Evolutionary conservation across 2,113 vertebrate species (phyloP).

Genomic region (Pedetes capensis): DNA sequence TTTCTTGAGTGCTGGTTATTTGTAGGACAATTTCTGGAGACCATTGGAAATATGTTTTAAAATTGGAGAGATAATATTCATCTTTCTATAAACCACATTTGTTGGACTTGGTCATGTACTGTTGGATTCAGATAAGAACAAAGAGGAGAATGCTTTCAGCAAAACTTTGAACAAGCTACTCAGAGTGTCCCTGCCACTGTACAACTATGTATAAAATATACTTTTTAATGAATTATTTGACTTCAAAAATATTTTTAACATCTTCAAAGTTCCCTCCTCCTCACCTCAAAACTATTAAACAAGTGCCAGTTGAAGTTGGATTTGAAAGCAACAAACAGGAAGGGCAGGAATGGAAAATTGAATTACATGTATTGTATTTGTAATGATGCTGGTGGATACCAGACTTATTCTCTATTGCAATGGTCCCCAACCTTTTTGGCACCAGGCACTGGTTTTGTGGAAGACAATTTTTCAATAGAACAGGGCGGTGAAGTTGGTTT

Average conservation of each 20-base stretch:
- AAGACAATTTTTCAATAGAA: too few species aligned
- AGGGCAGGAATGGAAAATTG: background rate
- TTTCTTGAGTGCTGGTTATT: background rate
- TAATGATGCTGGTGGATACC: background rate
- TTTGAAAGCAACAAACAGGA: background rate
- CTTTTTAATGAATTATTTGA: conserved; percentile 9
- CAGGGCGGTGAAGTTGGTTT: too few species aligned
- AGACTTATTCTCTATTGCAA: background rate
- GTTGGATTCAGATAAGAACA: conserved; percentile 23
- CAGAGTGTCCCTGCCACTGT: background rate
- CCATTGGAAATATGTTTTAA: background rate
- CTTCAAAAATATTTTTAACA: background rate
- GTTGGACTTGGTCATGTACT: background rate
- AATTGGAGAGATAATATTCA: background rate
- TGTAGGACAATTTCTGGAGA: background rate
- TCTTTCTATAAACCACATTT: background rate
- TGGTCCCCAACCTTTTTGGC: too few species aligned
- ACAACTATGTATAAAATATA: background rate
- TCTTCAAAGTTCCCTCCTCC: background rate
- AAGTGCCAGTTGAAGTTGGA: background rate
- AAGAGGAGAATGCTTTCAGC: background rate
- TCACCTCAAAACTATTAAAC: background rate
- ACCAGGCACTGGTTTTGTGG: too few species aligned
- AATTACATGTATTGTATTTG: background rate
- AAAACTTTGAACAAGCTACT: background rate